Evolutionary conservation across 2,113 vertebrate species (phyloP).

Genomic region (Chiloscyllium plagiosum): DNA sequence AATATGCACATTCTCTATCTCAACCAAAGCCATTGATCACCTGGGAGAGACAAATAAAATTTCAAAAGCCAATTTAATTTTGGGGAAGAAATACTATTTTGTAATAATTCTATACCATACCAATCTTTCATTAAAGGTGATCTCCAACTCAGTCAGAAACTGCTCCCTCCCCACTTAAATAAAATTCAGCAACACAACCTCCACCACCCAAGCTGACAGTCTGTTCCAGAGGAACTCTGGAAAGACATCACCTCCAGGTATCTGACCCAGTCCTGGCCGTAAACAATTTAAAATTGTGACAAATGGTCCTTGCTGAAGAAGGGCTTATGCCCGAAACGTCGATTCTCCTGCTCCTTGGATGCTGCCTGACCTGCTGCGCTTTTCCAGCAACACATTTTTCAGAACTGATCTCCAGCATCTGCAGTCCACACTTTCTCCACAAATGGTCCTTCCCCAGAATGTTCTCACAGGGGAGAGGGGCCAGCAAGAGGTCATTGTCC

Average conservation of each 20-base stretch:
- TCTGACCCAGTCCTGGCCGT: neutral
- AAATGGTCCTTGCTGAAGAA: neutral
- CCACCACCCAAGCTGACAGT: neutral
- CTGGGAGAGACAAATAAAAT: neutral
- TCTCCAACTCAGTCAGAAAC: neutral
- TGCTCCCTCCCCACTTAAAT: no score
- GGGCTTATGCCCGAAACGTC: no score
- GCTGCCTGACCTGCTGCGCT: no score
- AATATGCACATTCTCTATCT: no score
- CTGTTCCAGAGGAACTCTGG: neutral
- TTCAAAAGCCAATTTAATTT: neutral
- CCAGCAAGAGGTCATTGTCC: no score
- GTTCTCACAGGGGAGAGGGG: no score
- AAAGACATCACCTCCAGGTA: neutral
- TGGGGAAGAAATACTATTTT: neutral
- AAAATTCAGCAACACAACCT: neutral
- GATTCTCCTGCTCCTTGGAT: no score
- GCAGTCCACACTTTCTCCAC: no score
- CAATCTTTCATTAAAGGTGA: neutral
- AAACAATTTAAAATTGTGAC: neutral
- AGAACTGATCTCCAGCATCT: no score
- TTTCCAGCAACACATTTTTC: no score
- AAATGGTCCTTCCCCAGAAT: no score
- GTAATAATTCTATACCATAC: neutral
- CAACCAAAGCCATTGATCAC: neutral